phyloP scores from a whole-genome alignment of 2,888 invertebrate species.

The Chirona hameri region DNA sequence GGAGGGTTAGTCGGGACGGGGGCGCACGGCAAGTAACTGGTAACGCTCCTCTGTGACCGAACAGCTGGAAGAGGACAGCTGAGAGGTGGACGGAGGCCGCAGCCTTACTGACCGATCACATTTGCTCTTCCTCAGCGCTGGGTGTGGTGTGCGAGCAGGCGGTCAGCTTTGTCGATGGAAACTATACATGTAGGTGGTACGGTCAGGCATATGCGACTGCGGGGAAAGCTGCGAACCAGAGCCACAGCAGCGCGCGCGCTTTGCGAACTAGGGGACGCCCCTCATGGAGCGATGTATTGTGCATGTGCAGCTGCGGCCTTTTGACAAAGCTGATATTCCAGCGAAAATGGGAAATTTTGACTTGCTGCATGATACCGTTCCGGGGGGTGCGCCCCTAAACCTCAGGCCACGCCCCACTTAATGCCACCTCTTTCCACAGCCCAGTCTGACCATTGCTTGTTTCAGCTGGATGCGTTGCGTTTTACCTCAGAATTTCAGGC shows the following conservation, averaged over 20 bases:
- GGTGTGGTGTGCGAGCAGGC: constrained; percentile 79
- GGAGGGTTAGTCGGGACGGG: background rate
- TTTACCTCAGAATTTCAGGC: constrained; percentile 11
- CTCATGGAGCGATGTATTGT: background rate
- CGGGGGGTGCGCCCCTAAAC: background rate
- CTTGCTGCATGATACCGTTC: background rate
- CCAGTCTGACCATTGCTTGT: constrained; percentile 5
- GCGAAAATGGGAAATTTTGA: too few relatives aligned
- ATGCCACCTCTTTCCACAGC: constrained; percentile 9
- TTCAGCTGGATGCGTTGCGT: constrained; percentile 7
- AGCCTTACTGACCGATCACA: constrained; percentile 31
- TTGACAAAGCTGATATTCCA: background rate
- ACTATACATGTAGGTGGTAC: constrained; percentile 75
- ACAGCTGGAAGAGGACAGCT: background rate
- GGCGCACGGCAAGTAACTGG: constrained; percentile 5
- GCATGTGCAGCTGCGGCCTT: background rate
- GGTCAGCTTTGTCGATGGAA: constrained; percentile 76
- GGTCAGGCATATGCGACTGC: constrained; percentile 40
- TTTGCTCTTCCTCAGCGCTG: constrained; percentile 57
- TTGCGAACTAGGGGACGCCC: background rate
- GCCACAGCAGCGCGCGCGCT: constrained; percentile 11
- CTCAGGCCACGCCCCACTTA: background rate
- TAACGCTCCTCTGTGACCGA: background rate
- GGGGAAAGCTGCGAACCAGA: background rate
- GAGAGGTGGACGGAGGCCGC: background rate